A percentile compares a stretch with the other conserved stretches of the same genome.
phyloP scores from a whole-genome alignment of 1,140 invertebrate species.

The Holotrichia oblita region DNA sequence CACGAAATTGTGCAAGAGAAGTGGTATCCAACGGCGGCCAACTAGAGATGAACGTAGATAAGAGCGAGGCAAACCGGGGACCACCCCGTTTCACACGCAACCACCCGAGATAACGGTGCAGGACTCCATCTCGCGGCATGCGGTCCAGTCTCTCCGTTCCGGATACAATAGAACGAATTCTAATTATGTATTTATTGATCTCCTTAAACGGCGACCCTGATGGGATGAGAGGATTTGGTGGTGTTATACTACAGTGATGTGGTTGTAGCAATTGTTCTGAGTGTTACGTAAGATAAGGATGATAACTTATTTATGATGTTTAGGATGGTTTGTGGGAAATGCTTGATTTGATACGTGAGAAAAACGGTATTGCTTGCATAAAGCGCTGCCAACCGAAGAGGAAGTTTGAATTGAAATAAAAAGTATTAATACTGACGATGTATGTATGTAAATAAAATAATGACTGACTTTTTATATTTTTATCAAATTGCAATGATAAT shows the following conservation, averaged over 20 bases:
- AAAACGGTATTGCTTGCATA: background rate
- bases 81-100: background rate
- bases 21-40: slow-evolving; percentile 4
- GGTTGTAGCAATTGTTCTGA: background rate
- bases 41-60: background rate
- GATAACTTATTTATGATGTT: slow-evolving; percentile 1
- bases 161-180: slow-evolving; percentile 13
- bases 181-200: slow-evolving; percentile 18
- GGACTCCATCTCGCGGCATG: slow-evolving; percentile 3
- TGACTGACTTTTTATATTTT: too few species aligned
- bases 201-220: background rate
- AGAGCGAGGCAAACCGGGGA: background rate
- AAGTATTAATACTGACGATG: too few species aligned
- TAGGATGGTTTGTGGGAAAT: background rate
- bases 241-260: background rate
- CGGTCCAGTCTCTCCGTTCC: background rate
- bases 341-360: background rate
- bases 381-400: too few species aligned
- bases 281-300: background rate
- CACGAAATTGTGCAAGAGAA: slow-evolving; percentile 11
- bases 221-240: background rate
- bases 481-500: too few species aligned
- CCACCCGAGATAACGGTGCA: slow-evolving; percentile 11
- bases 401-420: too few species aligned
- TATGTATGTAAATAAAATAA: too few species aligned